A percentile compares a stretch with the other conserved stretches of the same genome.
phyloP scores from a whole-genome alignment of 2,888 invertebrate genomes.

The Eulithis testata region DNA sequence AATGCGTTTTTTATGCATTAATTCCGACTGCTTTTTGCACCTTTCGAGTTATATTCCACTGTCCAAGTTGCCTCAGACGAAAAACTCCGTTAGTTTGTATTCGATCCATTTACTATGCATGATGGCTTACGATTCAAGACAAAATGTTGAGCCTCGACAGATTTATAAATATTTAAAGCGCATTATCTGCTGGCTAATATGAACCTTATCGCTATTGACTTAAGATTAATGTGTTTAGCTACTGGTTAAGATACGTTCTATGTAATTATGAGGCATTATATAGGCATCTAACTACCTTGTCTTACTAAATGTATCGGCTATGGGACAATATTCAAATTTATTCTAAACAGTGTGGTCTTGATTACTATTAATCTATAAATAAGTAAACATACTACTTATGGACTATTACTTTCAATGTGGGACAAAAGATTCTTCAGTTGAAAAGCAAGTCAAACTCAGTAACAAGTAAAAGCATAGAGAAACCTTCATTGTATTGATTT shows the following conservation, averaged over 20 bases:
- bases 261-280: conserved; percentile 31
- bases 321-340: background rate
- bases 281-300: conserved; percentile 12
- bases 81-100: conserved; percentile 37
- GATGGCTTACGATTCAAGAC: conserved; percentile 39
- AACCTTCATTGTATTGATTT: no score
- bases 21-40: conserved; percentile 34
- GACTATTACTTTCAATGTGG: no score
- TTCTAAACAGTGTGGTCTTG: background rate
- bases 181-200: conserved; percentile 21
- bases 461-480: no score
- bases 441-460: no score
- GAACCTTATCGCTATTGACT: conserved; percentile 24
- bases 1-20: conserved; percentile 29
- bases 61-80: conserved; percentile 25
- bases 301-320: background rate
- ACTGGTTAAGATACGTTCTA: conserved; percentile 19
- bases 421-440: no score
- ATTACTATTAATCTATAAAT: no score
- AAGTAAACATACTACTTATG: no score
- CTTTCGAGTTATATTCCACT: conserved; percentile 31
- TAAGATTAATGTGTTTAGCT: conserved; percentile 30
- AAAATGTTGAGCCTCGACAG: conserved; percentile 29
- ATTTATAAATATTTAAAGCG: conserved; percentile 36
- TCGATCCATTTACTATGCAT: conserved; percentile 34